phyloP scores from a whole-genome alignment of 2,113 vertebrate species.

The Silurus glanis region DNA sequence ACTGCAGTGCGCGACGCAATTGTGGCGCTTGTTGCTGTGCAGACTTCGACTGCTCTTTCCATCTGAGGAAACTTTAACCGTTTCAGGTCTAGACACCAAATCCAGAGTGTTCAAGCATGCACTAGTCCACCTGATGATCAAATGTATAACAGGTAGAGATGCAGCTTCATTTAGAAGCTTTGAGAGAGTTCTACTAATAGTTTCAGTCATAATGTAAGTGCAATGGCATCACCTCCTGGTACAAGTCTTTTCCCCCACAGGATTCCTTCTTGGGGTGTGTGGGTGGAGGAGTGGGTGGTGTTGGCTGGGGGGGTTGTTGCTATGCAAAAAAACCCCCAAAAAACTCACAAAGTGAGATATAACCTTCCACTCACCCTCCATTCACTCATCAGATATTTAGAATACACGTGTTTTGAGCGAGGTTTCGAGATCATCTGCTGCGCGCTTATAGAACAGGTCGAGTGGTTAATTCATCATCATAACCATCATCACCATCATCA shows the following conservation, averaged over 20 bases:
- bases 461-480: too few relatives aligned
- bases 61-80: slow-evolving; percentile 66
- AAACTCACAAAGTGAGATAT: slow-evolving; percentile 68
- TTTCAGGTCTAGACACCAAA: slow-evolving; percentile 48
- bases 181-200: not conserved
- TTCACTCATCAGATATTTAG: slow-evolving; percentile 35
- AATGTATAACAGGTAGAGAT: not conserved
- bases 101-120: not conserved
- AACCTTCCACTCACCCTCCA: slow-evolving; percentile 61
- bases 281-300: slow-evolving; percentile 70
- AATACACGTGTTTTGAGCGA: too few relatives aligned
- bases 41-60: slow-evolving; percentile 73
- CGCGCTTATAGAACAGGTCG: too few relatives aligned
- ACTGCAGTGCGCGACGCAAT: slow-evolving; percentile 72
- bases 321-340: slow-evolving; percentile 76
- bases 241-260: not conserved
- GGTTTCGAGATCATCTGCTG: too few relatives aligned
- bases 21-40: slow-evolving; percentile 81
- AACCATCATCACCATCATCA: too few relatives aligned
- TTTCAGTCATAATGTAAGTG: not conserved
- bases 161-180: not conserved
- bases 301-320: slow-evolving; percentile 67
- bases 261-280: slow-evolving; percentile 60
- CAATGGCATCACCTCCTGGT: not conserved
- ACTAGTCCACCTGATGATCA: not conserved